A percentile compares a stretch with the other conserved stretches of the same genome.
Conservation (phyloP, 2,797 vertebrate genomes). For the Avahi laniger region DNA sequence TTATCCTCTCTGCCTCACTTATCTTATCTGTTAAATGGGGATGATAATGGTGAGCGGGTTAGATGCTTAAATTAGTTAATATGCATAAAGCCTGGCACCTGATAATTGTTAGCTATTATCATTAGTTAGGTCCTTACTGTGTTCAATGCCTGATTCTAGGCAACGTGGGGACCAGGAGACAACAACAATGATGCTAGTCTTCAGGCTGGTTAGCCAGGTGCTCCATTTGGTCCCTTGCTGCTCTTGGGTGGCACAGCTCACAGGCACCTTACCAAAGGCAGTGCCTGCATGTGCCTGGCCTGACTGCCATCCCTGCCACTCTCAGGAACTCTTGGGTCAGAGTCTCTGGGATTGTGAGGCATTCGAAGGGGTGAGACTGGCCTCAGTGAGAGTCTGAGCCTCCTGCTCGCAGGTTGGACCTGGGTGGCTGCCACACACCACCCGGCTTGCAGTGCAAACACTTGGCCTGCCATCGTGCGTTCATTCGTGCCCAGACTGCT, state of each 20-base stretch:
- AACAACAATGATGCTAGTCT: neutral
- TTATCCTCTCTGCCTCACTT: neutral
- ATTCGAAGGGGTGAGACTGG: neutral
- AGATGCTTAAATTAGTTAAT: neutral
- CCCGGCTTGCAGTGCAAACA: neutral
- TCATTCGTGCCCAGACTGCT: neutral
- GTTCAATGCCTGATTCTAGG: neutral
- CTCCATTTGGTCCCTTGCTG: neutral
- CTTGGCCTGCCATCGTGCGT: neutral
- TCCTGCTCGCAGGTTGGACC: neutral
- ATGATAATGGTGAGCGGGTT: neutral
- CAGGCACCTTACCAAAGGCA: too few species aligned
- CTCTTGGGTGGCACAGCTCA: too few species aligned
- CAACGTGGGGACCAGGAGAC: fast-evolving
- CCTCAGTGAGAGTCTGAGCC: neutral
- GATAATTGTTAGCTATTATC: neutral
- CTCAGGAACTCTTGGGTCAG: neutral
- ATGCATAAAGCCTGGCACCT: neutral
- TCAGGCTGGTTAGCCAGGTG: neutral
- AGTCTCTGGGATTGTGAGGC: neutral
- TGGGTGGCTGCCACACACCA: neutral
- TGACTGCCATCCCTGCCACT: neutral
- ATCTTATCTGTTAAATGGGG: neutral
- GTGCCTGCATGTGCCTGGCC: neutral
- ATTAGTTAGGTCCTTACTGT: neutral